Conservation (phyloP, 2,113 vertebrate species). For the Corynorhinus townsendii region DNA sequence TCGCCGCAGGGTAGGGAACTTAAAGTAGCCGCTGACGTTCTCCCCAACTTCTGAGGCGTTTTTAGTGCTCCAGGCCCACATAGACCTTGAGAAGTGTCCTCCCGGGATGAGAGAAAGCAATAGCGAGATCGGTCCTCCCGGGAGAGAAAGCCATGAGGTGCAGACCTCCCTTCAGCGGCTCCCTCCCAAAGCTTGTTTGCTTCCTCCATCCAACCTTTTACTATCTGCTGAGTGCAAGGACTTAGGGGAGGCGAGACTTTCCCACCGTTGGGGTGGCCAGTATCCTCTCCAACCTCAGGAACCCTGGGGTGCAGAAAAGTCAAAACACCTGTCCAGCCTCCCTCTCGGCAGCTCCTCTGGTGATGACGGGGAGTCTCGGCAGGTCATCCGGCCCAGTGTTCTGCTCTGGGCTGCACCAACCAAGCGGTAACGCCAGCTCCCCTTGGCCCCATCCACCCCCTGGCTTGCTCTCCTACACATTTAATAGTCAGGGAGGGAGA, state of each 20-base stretch:
- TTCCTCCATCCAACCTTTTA: background rate
- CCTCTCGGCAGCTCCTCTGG: background rate
- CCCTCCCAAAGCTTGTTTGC: background rate
- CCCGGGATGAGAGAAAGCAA: background rate
- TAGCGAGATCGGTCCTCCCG: background rate
- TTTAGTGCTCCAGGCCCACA: background rate
- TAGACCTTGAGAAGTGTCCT: background rate
- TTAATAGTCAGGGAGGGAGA: conserved; percentile 5
- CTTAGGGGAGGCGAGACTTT: background rate
- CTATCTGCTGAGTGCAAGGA: background rate
- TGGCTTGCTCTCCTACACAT: background rate
- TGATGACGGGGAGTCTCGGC: background rate
- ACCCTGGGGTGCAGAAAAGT: background rate
- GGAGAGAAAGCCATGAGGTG: background rate
- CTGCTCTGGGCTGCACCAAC: background rate
- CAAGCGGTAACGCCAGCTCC: background rate
- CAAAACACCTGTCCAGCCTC: background rate
- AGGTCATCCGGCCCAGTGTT: background rate
- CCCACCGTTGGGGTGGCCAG: background rate
- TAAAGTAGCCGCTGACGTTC: background rate
- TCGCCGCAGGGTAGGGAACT: background rate
- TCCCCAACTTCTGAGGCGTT: background rate
- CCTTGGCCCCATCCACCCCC: background rate
- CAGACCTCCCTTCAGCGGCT: too few species aligned
- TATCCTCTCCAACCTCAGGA: background rate